These are phyloP conservation scores for Ormyrus labotus DNA, from an alignment of 2,888 invertebrate genomes.

Conservation along the genomic window DNA sequence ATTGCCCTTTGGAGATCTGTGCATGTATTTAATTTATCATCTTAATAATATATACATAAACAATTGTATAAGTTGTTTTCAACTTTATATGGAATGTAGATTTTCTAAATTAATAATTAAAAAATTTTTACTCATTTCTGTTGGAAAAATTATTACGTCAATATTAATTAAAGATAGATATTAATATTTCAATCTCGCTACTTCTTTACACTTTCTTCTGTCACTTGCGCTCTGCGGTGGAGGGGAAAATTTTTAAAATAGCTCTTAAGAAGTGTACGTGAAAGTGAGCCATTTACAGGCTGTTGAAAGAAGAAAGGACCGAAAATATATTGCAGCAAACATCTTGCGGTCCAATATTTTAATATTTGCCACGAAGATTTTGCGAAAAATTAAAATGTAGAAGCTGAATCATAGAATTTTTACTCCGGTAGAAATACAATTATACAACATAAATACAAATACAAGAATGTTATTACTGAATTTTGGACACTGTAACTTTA, in stretches of 20 bases:
- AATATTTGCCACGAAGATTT: neutral
- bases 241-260: neutral
- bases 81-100: too few relatives aligned
- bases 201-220: too few relatives aligned
- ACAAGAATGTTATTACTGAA: neutral
- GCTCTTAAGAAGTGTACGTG: neutral
- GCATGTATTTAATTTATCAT: too few relatives aligned
- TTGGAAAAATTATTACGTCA: too few relatives aligned
- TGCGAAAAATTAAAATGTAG: neutral
- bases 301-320: constrained; percentile 9
- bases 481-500: neutral
- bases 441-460: neutral
- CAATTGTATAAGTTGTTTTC: too few relatives aligned
- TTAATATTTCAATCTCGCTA: too few relatives aligned
- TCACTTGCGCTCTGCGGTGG: neutral
- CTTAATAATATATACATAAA: too few relatives aligned
- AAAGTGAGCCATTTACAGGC: constrained; percentile 5
- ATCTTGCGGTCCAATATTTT: constrained; percentile 5
- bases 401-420: neutral
- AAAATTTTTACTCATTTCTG: too few relatives aligned
- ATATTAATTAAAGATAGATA: too few relatives aligned
- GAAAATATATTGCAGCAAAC: constrained; percentile 12
- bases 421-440: neutral
- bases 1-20: too few relatives aligned
- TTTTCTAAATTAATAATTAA: too few relatives aligned